Percentiles rank a stretch among this genome's conserved stretches.
These are phyloP conservation scores for Isurus oxyrinchus DNA, from an alignment of 2,113 vertebrate genomes.

Conservation along the genomic window DNA sequence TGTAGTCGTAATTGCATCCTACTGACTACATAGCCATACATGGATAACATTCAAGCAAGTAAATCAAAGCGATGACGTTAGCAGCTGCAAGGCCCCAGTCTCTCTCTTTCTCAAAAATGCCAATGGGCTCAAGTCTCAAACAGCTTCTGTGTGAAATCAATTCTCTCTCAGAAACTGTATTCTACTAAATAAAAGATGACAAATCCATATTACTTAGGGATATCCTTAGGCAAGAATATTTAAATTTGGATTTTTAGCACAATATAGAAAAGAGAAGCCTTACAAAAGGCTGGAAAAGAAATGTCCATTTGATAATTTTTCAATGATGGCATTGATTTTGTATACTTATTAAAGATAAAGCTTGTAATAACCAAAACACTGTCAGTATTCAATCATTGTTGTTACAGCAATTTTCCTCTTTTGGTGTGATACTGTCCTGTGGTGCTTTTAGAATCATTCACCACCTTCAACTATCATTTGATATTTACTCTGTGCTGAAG, in stretches of 20 bases:
- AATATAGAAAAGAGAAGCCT: not conserved
- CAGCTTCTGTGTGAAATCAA: not conserved
- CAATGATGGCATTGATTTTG: not conserved
- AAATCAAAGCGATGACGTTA: conserved; percentile 18
- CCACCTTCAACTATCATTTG: not conserved
- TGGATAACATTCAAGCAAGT: conserved; percentile 21
- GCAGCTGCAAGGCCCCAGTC: conserved; percentile 10
- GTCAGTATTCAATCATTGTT: not conserved
- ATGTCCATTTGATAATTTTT: not conserved
- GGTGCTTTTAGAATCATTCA: not conserved
- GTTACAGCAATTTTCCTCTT: no score
- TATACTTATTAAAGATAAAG: not conserved
- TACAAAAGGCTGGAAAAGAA: not conserved
- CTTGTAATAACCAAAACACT: not conserved
- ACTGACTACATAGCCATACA: conserved; percentile 15
- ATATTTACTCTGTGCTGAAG: not conserved
- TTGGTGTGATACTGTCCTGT: not conserved
- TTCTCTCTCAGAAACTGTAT: conserved; percentile 11
- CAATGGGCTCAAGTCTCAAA: not conserved
- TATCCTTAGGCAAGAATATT: not conserved
- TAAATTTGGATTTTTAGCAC: not conserved
- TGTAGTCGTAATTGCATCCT: conserved; percentile 24
- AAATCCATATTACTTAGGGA: not conserved
- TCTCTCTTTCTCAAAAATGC: conserved; percentile 11
- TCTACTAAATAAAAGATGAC: not conserved